A percentile compares a stretch with the other conserved stretches of the same genome.
Evolutionary conservation across 2,113 vertebrate species (phyloP).

Genomic region (Cyphomyrus plagiostoma): DNA sequence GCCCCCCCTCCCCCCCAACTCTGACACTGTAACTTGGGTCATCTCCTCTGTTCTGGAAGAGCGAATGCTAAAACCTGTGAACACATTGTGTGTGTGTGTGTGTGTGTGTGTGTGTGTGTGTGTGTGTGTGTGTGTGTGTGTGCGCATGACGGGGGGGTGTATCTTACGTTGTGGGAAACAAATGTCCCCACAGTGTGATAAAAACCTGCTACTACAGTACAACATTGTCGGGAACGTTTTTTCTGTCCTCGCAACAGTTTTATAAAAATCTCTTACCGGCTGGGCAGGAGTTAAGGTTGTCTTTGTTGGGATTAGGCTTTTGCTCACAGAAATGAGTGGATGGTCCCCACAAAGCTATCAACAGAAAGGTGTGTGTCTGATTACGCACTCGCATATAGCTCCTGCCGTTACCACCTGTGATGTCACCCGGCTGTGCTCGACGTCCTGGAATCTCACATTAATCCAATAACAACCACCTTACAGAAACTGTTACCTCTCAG

Average conservation of each 20-base stretch:
- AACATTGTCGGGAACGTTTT: neutral
- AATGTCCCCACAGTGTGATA: neutral
- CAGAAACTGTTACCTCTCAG: conserved; percentile 38
- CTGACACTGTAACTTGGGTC: neutral
- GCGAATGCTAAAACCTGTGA: neutral
- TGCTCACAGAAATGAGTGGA: too few relatives aligned
- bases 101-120: too few relatives aligned
- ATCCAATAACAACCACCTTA: conserved; percentile 45
- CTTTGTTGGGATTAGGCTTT: too few relatives aligned
- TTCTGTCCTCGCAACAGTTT: neutral
- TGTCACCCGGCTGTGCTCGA: conserved; percentile 23
- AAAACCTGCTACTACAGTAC: neutral
- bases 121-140: too few relatives aligned
- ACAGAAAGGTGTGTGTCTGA: too few relatives aligned
- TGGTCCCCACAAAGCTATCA: too few relatives aligned
- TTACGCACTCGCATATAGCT: neutral
- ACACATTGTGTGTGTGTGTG: neutral
- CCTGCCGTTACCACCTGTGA: conserved; percentile 8
- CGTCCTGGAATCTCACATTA: conserved; percentile 38
- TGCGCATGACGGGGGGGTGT: neutral
- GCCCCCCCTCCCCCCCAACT: neutral
- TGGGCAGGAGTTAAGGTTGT: too few relatives aligned
- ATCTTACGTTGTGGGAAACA: neutral
- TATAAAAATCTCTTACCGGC: neutral
- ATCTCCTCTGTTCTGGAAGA: neutral